Conservation (phyloP, 2,888 invertebrate species). For the Lepidocyrtoides sp. region DNA sequence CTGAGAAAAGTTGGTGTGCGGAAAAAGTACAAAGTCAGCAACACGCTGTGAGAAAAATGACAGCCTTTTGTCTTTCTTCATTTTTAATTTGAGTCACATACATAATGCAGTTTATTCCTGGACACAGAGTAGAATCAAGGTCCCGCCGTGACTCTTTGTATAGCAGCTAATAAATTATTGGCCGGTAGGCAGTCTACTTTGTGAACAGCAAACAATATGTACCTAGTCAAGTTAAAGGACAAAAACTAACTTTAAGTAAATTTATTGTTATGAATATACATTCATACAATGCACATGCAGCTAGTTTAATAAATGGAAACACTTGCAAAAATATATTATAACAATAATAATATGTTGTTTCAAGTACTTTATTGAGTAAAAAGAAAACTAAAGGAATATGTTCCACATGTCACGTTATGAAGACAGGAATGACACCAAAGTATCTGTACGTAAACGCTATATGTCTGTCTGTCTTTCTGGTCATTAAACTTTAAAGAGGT, state of each 20-base stretch:
- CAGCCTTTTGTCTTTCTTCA: slow-evolving; percentile 49
- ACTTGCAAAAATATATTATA: background rate
- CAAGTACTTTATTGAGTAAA: background rate
- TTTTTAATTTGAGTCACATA: slow-evolving; percentile 51
- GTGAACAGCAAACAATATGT: too few species aligned
- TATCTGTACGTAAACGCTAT: too few species aligned
- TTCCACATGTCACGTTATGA: background rate
- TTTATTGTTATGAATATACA: background rate
- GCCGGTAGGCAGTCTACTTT: background rate
- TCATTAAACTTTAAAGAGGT: too few species aligned
- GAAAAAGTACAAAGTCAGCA: background rate
- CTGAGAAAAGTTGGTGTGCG: background rate
- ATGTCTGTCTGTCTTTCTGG: background rate
- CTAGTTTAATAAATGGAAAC: background rate
- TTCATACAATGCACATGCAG: background rate
- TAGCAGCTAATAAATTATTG: background rate
- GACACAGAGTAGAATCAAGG: background rate
- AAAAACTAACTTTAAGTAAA: background rate
- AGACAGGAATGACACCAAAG: too few species aligned
- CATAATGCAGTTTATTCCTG: background rate
- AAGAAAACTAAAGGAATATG: background rate
- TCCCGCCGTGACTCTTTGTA: background rate
- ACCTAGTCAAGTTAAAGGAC: background rate
- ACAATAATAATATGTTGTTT: background rate
- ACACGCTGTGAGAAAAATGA: slow-evolving; percentile 59